Evolutionary conservation across 2,113 vertebrate genomes (phyloP).

Genomic region (Salvelinus namaycush): DNA sequence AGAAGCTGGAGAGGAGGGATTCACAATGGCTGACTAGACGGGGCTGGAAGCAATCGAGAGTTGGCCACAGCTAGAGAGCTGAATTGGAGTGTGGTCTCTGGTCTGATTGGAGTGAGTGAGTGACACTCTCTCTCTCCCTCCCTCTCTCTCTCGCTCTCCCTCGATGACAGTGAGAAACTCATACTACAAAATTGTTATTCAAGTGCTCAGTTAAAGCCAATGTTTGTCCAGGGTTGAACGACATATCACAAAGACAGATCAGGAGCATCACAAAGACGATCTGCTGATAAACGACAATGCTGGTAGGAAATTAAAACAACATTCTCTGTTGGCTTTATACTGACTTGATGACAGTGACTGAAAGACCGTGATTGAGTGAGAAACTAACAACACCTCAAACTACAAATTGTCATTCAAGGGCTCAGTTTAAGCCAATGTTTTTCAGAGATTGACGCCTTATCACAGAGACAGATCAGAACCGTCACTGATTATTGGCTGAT

Average conservation of each 20-base stretch:
- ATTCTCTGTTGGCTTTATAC: neutral
- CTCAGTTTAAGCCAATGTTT: neutral
- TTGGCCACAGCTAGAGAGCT: neutral
- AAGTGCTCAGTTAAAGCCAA: neutral
- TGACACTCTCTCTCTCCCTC: too few species aligned
- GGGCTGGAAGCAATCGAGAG: too few species aligned
- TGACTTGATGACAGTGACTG: neutral
- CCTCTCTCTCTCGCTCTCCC: neutral
- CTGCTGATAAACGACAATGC: neutral
- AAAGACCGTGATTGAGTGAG: too few species aligned
- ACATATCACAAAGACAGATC: neutral
- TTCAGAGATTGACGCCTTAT: neutral
- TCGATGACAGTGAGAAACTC: neutral
- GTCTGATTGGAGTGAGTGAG: neutral
- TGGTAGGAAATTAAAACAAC: neutral
- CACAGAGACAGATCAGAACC: neutral
- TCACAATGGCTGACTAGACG: neutral
- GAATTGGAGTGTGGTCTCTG: neutral
- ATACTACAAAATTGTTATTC: neutral
- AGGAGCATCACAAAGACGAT: constrained; percentile 4
- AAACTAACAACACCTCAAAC: neutral
- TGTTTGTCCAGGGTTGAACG: neutral
- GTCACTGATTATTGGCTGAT: neutral
- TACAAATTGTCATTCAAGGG: neutral
- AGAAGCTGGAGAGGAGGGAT: too few species aligned